Evolutionary conservation across 64 coral and sea anemone genomes (phyloP).

Genomic region (Stylophora pistillata): DNA sequence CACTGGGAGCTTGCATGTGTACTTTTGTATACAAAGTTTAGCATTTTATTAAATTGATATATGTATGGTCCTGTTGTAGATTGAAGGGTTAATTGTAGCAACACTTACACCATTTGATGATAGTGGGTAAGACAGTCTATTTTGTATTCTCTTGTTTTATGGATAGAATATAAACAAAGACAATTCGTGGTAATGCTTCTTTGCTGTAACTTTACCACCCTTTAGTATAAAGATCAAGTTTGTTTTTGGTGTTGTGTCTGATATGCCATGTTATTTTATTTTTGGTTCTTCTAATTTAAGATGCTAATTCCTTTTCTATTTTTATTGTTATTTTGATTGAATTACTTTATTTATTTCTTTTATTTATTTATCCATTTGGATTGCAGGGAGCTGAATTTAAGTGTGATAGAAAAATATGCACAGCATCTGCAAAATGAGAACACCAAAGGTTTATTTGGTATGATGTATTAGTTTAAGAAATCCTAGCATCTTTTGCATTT

Average conservation of each 20-base stretch:
- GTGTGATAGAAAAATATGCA: constrained; percentile 47
- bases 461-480: not conserved
- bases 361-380: not conserved
- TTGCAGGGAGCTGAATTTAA: constrained; percentile 59
- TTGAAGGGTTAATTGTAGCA: constrained; percentile 34
- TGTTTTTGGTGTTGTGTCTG: no score
- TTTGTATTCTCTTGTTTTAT: not conserved
- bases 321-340: not conserved
- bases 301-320: no score
- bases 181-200: not conserved
- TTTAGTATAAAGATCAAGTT: not conserved
- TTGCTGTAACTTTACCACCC: not conserved
- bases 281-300: no score
- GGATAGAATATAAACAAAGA: not conserved
- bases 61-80: not conserved
- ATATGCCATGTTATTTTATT: no score
- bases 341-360: not conserved
- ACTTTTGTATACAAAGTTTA: no score
- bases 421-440: constrained; percentile 37
- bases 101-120: constrained; percentile 37
- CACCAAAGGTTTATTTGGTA: constrained; percentile 68
- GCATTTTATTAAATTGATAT: not conserved
- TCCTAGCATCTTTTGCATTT: no score
- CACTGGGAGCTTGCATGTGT: no score
- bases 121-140: constrained; percentile 9